Percentiles rank a stretch among this genome's conserved stretches.
These are phyloP conservation scores for Machimus rusticus DNA, from an alignment of 2,888 invertebrate species.

Conservation along the genomic window DNA sequence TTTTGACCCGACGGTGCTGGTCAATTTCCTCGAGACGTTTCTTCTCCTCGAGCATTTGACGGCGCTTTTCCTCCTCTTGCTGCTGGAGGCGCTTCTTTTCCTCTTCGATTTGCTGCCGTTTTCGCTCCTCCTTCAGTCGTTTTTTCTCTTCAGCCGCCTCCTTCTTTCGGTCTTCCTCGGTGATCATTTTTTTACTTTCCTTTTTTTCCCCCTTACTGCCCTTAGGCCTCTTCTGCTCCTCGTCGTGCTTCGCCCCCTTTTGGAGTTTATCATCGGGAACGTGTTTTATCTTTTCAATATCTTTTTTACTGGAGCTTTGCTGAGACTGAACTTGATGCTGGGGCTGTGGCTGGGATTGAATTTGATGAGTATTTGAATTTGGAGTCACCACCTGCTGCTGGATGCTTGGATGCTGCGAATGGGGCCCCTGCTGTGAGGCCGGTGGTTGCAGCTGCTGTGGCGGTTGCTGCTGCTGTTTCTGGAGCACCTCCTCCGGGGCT, in stretches of 20 bases:
- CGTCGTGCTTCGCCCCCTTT: constrained; percentile 15
- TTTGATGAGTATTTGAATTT: not conserved
- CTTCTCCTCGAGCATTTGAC: constrained; percentile 58
- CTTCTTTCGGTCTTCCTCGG: constrained; percentile 56
- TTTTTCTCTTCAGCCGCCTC: constrained; percentile 57
- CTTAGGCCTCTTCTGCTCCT: constrained; percentile 43
- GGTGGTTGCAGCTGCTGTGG: constrained; percentile 41
- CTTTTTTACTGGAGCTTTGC: constrained; percentile 17
- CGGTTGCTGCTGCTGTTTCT: constrained; percentile 52
- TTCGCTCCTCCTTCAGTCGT: constrained; percentile 59
- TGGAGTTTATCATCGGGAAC: not conserved
- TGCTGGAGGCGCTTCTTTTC: constrained; percentile 43
- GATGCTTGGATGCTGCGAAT: not conserved
- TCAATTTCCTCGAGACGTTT: constrained; percentile 61
- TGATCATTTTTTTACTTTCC: constrained; percentile 29
- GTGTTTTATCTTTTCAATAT: not conserved
- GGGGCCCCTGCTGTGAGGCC: not conserved
- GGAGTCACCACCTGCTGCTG: not conserved
- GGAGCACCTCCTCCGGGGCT: constrained; percentile 48
- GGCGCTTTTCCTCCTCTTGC: constrained; percentile 58
- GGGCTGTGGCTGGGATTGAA: constrained; percentile 40
- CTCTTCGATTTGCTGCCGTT: constrained; percentile 50
- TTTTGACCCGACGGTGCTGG: constrained; percentile 58
- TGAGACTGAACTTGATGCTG: constrained; percentile 41
- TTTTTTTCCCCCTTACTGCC: constrained; percentile 44